phyloP scores from a whole-genome alignment of 2,797 vertebrate species.

The Peromyscus melanophrys region DNA sequence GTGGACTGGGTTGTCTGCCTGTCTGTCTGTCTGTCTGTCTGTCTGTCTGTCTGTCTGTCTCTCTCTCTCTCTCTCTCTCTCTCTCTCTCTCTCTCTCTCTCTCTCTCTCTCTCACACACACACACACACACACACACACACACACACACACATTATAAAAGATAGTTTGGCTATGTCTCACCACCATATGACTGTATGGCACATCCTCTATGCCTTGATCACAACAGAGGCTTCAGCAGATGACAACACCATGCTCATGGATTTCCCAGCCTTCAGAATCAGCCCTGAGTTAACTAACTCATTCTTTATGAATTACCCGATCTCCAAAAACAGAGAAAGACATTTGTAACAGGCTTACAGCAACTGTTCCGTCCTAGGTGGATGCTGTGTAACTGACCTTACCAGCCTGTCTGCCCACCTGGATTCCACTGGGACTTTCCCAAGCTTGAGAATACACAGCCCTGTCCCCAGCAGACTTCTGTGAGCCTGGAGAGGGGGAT shows the following conservation, averaged over 20 bases:
- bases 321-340: neutral
- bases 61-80: neutral
- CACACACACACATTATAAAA: neutral
- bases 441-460: neutral
- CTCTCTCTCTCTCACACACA: neutral
- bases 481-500: neutral
- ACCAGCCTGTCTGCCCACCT: rapidly evolving
- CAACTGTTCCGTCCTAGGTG: rapidly evolving
- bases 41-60: neutral
- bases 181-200: neutral
- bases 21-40: rapidly evolving
- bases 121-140: too few species aligned
- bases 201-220: neutral
- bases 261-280: neutral
- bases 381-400: rapidly evolving
- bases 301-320: neutral
- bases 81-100: neutral
- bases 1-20: neutral
- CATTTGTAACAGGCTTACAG: neutral
- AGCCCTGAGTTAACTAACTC: neutral
- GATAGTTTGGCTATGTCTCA: neutral
- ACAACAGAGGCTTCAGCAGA: neutral
- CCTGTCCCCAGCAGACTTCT: neutral
- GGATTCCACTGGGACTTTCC: neutral
- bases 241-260: neutral